A percentile compares a stretch with the other conserved stretches of the same genome.
phyloP scores from a whole-genome alignment of 2,113 vertebrate species.

The Seriola dumerili region DNA sequence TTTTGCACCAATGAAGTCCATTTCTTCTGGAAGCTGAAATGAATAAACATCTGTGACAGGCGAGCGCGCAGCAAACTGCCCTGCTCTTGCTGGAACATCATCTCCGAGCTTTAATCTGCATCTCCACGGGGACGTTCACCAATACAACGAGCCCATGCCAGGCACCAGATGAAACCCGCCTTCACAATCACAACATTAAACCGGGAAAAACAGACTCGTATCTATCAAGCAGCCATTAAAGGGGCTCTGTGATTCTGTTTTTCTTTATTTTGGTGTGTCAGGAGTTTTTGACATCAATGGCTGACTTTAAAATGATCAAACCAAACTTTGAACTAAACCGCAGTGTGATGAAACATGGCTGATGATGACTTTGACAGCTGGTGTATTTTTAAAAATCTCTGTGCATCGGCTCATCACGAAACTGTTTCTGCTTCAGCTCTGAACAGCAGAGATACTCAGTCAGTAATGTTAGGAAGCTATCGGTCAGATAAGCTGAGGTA shows the following conservation, averaged over 20 bases:
- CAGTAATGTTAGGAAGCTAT: background rate
- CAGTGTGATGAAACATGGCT: conserved; percentile 20
- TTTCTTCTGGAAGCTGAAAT: conserved; percentile 29
- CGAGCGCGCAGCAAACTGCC: background rate
- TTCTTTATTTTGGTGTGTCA: conserved; percentile 36
- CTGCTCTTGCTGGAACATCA: conserved; percentile 25
- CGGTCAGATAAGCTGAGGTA: background rate
- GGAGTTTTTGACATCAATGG: conserved; percentile 42
- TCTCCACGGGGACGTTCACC: conserved; percentile 38
- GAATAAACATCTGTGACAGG: conserved; percentile 42
- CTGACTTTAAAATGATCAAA: conserved; percentile 39
- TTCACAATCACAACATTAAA: conserved; percentile 28
- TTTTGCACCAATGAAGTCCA: conserved; percentile 20
- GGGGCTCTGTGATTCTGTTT: conserved; percentile 15
- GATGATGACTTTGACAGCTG: conserved; percentile 12
- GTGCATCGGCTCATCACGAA: background rate
- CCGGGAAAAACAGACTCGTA: background rate
- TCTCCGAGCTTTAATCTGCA: conserved; percentile 52
- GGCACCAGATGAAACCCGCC: conserved; percentile 42
- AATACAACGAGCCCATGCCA: conserved; percentile 12
- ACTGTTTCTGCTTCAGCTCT: background rate
- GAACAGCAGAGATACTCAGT: background rate
- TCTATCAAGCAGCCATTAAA: conserved; percentile 5
- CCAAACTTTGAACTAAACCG: conserved; percentile 29
- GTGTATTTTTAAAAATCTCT: conserved; percentile 58